Evolutionary conservation across 2,888 invertebrate species (phyloP).

Genomic region (Chorisops tibialis): DNA sequence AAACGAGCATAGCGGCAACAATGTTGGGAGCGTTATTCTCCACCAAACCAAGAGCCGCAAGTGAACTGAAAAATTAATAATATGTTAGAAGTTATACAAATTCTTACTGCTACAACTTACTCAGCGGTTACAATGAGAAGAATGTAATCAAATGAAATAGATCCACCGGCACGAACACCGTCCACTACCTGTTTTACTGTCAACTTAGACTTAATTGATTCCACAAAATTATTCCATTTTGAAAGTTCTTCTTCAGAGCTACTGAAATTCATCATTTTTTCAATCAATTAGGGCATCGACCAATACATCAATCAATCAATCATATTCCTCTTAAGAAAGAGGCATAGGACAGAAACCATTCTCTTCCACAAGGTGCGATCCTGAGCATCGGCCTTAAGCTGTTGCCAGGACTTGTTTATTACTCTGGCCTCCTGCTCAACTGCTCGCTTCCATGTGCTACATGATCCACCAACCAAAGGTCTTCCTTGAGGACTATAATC

Average conservation of each 20-base stretch:
- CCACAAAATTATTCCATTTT: conserved; percentile 69
- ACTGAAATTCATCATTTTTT: too few species aligned
- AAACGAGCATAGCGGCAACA: conserved; percentile 73
- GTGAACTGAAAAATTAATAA: conserved; percentile 56
- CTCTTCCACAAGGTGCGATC: too few species aligned
- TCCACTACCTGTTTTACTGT: conserved; percentile 83
- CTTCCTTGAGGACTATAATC: too few species aligned
- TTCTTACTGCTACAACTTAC: conserved; percentile 59
- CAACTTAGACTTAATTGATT: conserved; percentile 73
- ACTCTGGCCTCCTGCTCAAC: too few species aligned
- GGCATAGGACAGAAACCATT: too few species aligned
- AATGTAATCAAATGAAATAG: conserved; percentile 78
- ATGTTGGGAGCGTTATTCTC: conserved; percentile 82
- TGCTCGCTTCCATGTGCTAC: too few species aligned
- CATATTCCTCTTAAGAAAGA: too few species aligned
- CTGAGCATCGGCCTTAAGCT: too few species aligned
- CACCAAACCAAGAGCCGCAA: conserved; percentile 77
- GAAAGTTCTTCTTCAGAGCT: conserved; percentile 63
- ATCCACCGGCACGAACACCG: conserved; percentile 69
- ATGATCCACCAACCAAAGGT: too few species aligned
- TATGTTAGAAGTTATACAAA: conserved; percentile 2
- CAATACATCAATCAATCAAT: too few species aligned
- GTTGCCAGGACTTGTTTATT: too few species aligned
- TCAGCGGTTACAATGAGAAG: conserved; percentile 76
- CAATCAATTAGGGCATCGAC: too few species aligned